Percentiles rank a stretch among this genome's conserved stretches.
These are phyloP conservation scores for Parasteatoda lunata DNA, from an alignment of 2,888 invertebrate species.

Conservation along the genomic window DNA sequence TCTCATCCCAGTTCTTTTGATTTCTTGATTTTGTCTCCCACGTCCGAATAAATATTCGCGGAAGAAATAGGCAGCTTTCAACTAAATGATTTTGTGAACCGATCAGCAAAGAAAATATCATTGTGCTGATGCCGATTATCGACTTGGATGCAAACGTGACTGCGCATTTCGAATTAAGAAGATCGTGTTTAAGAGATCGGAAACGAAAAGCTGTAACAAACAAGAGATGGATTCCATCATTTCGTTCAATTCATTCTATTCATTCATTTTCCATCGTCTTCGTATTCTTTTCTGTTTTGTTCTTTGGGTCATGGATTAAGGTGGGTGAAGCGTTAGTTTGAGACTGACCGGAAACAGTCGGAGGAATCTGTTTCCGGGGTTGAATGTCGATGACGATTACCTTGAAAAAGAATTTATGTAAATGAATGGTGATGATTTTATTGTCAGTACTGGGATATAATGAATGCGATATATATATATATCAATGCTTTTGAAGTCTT, in stretches of 20 bases:
- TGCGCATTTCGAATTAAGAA: conserved; percentile 33
- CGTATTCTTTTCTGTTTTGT: not conserved
- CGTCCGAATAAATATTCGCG: not conserved
- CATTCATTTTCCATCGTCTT: not conserved
- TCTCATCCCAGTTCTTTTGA: not conserved
- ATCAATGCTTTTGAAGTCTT: too few species aligned
- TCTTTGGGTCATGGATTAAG: conserved; percentile 3
- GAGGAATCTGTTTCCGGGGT: not conserved
- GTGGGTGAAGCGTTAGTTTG: not conserved
- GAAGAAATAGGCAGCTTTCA: not conserved
- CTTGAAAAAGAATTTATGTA: not conserved
- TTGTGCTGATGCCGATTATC: conserved; percentile 15
- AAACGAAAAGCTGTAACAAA: conserved; percentile 8
- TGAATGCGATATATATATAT: too few species aligned
- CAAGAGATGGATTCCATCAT: not conserved
- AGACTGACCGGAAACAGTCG: not conserved
- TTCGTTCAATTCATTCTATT: not conserved
- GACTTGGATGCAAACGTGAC: conserved; percentile 42
- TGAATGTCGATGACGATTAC: not conserved
- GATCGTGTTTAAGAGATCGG: conserved; percentile 37
- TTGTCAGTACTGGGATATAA: too few species aligned
- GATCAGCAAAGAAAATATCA: not conserved
- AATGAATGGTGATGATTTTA: not conserved
- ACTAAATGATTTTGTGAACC: not conserved
- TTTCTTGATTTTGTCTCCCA: not conserved